Conservation (phyloP, 2,797 vertebrate species). For the Pseudochirops corinnae region DNA sequence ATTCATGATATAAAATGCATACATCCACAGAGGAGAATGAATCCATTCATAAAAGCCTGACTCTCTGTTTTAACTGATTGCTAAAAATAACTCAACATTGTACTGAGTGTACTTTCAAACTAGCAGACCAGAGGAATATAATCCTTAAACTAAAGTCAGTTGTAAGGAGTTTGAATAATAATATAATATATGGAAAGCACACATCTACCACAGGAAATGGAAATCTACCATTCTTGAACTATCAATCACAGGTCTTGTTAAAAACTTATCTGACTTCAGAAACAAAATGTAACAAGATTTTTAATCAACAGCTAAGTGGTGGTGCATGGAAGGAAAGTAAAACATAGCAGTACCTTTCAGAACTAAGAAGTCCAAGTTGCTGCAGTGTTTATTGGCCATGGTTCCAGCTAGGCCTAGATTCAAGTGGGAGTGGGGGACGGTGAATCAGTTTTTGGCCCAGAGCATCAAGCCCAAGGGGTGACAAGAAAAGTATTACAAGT, state of each 20-base stretch:
- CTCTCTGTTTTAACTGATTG: constrained; percentile 17
- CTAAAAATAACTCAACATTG: constrained; percentile 65
- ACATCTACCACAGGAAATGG: background rate
- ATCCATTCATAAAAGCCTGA: constrained; percentile 68
- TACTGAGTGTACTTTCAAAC: constrained; percentile 13
- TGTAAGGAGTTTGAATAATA: background rate
- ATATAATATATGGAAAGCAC: background rate
- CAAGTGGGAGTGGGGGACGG: background rate
- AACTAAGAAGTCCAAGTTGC: background rate
- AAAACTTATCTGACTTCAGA: background rate
- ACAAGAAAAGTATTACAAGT: constrained; percentile 20
- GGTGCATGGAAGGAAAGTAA: constrained; percentile 2
- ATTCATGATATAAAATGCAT: constrained; percentile 45
- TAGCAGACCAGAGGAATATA: constrained; percentile 3
- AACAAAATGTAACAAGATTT: constrained; percentile 13
- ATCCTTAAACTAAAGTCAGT: constrained; percentile 10
- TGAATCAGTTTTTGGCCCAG: background rate
- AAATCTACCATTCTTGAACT: constrained; percentile 15
- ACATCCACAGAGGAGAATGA: constrained; percentile 37
- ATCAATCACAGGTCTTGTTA: constrained; percentile 18
- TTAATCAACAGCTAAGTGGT: background rate
- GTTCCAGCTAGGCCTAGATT: background rate
- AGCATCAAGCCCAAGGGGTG: background rate
- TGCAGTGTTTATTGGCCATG: background rate
- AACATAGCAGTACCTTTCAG: background rate